These are phyloP conservation scores for Xenopus petersii DNA, from an alignment of 2,797 vertebrate species.

Conservation along the genomic window DNA sequence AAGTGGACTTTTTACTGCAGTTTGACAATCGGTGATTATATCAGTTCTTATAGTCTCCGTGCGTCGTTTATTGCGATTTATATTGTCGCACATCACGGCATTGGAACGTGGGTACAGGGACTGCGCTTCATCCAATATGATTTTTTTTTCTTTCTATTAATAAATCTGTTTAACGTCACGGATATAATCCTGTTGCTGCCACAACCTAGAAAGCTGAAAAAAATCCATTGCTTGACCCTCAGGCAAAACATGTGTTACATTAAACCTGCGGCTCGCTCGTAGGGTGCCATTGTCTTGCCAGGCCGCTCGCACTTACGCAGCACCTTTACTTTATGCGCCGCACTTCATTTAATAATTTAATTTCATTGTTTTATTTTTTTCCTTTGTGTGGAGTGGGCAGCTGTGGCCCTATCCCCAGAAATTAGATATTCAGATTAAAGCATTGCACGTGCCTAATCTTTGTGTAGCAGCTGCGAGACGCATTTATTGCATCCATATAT, in stretches of 20 bases:
- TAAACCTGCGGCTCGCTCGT: not conserved
- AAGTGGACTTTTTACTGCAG: too few species aligned
- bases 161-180: not conserved
- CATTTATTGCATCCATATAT: not conserved
- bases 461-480: not conserved
- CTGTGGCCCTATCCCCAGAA: not conserved
- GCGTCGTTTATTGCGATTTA: too few species aligned
- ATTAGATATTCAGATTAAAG: conserved; percentile 7
- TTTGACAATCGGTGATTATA: too few species aligned
- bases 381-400: not conserved
- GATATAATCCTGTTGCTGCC: not conserved
- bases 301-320: not conserved
- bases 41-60: too few species aligned
- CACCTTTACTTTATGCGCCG: not conserved
- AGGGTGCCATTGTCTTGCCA: not conserved
- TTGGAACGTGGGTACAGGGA: too few species aligned
- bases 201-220: not conserved
- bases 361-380: not conserved
- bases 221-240: not conserved
- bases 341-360: not conserved
- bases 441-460: conserved; percentile 8
- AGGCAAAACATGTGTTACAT: not conserved
- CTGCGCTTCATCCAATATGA: not conserved
- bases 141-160: not conserved
- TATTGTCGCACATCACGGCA: too few species aligned